Conservation (phyloP, 1,140 invertebrate genomes). For the Bradysia coprophila region DNA sequence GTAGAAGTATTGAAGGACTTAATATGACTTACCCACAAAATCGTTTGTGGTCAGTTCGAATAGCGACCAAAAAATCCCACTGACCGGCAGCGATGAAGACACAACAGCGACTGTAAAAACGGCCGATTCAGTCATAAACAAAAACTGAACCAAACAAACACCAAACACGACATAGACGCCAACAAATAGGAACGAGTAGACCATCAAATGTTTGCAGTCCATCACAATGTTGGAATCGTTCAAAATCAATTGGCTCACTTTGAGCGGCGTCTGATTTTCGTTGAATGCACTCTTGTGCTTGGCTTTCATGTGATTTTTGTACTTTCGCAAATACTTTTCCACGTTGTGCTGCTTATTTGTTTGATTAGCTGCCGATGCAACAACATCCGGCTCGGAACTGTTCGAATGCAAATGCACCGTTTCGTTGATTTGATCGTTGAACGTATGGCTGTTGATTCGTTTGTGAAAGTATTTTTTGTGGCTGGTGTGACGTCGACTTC, state of each 20-base stretch:
- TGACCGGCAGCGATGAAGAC: slow-evolving; percentile 30
- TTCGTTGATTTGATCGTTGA: not conserved
- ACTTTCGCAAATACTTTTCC: not conserved
- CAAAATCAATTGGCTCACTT: not conserved
- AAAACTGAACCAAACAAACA: slow-evolving; percentile 27
- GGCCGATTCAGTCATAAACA: slow-evolving; percentile 33
- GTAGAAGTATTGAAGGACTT: no score
- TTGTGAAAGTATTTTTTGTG: not conserved
- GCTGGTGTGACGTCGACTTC: not conserved
- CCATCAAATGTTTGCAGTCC: not conserved
- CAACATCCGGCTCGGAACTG: not conserved
- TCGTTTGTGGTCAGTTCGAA: slow-evolving; percentile 23
- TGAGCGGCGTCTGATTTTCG: not conserved
- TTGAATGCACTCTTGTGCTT: not conserved
- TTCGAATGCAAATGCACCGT: not conserved
- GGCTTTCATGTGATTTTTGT: not conserved
- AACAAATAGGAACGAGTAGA: slow-evolving; percentile 30
- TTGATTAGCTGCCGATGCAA: not conserved
- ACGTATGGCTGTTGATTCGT: not conserved
- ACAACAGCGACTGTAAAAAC: slow-evolving; percentile 33
- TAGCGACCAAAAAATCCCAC: slow-evolving; percentile 39
- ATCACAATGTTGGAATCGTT: not conserved
- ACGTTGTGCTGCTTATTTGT: not conserved
- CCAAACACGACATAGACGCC: slow-evolving; percentile 26
- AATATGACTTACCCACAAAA: not conserved